Conservation (phyloP, 2,113 vertebrate species). For the Lanius collurio region DNA sequence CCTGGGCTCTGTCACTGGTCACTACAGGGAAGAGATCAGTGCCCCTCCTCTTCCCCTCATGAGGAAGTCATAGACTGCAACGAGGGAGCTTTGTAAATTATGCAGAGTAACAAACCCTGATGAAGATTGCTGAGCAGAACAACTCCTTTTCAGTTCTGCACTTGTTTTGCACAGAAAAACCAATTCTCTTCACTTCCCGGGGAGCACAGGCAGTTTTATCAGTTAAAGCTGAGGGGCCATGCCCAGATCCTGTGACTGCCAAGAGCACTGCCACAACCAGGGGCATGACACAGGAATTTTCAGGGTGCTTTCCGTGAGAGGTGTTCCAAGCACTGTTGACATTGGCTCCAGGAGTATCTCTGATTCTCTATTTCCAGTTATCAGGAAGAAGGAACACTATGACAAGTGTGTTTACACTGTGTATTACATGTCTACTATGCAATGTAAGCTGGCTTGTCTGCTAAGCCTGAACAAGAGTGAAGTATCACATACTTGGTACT, state of each 20-base stretch:
- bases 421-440: not conserved
- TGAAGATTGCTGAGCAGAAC: not conserved
- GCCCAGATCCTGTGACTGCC: not conserved
- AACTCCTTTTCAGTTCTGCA: not conserved
- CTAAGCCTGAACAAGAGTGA: not conserved
- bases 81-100: not conserved
- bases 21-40: not conserved
- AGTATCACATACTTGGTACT: not conserved
- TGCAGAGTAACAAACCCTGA: not conserved
- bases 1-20: not conserved
- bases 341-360: not conserved
- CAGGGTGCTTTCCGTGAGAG: not conserved
- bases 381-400: not conserved
- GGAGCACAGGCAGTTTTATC: not conserved
- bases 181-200: not conserved
- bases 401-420: not conserved
- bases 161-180: fast-evolving
- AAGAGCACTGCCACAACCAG: not conserved
- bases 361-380: not conserved
- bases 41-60: not conserved
- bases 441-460: not conserved
- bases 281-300: not conserved
- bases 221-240: not conserved
- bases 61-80: not conserved
- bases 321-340: fast-evolving